Conservation (phyloP, 2,888 invertebrate species). For the Aromia moschata region DNA sequence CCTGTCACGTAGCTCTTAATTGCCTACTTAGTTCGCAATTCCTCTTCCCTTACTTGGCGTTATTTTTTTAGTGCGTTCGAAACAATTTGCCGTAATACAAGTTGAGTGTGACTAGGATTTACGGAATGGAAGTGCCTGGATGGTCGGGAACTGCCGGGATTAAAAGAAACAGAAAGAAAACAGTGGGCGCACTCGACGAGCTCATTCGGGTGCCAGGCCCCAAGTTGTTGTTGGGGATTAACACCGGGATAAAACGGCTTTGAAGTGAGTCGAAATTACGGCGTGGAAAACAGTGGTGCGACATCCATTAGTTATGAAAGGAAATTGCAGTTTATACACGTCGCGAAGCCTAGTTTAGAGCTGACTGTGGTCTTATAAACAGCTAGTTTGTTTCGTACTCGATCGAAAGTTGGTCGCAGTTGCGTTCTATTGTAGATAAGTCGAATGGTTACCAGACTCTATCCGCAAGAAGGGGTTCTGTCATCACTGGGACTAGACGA, state of each 20-base stretch:
- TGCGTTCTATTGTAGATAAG: no score
- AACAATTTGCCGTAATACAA: conserved; percentile 24
- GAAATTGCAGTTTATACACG: no score
- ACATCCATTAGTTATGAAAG: conserved; percentile 28
- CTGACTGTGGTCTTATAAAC: no score
- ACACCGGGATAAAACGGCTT: conserved; percentile 21
- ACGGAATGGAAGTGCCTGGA: conserved; percentile 24
- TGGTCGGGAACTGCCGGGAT: conserved; percentile 24
- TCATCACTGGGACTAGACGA: no score
- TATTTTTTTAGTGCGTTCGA: conserved; percentile 24
- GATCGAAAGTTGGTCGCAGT: no score
- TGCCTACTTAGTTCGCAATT: conserved; percentile 2
- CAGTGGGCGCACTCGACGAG: conserved; percentile 26
- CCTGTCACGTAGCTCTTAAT: conserved; percentile 2
- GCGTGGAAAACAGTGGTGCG: conserved; percentile 22
- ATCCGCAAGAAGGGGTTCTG: no score
- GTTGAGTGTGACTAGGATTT: conserved; percentile 28
- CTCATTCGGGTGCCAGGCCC: conserved; percentile 18
- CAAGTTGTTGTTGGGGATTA: conserved; percentile 27
- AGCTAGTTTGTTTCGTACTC: no score
- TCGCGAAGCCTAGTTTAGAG: no score
- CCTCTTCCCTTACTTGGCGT: conserved; percentile 2
- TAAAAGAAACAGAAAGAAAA: conserved; percentile 30
- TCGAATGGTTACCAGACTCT: no score
- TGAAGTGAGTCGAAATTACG: conserved; percentile 21